Evolutionary conservation across 2,888 invertebrate species (phyloP).

Genomic region (Smittia aterrima): DNA sequence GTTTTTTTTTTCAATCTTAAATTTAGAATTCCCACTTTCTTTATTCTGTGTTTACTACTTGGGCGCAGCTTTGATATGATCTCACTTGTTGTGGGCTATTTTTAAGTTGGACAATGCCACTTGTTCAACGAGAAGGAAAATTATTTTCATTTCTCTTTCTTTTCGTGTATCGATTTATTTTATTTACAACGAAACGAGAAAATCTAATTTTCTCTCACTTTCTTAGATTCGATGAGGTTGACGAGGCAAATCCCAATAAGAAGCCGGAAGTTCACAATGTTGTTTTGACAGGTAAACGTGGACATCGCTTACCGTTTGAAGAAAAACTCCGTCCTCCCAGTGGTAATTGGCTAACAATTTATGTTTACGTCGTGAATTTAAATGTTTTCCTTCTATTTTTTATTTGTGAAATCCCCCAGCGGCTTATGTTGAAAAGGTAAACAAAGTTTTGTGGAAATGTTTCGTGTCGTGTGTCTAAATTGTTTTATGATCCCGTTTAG

Average conservation of each 20-base stretch:
- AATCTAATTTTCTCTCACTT: neutral
- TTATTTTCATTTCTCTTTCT: neutral
- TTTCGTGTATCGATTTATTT: neutral
- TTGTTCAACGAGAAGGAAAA: slow-evolving; percentile 28
- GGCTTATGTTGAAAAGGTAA: slow-evolving; percentile 35
- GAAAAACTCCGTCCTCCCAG: slow-evolving; percentile 27
- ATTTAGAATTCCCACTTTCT: slow-evolving; percentile 3
- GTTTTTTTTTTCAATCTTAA: no score
- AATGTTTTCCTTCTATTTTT: slow-evolving; percentile 17
- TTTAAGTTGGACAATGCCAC: slow-evolving; percentile 38
- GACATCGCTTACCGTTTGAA: slow-evolving; percentile 17
- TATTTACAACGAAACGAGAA: neutral
- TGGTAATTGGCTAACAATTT: slow-evolving; percentile 30
- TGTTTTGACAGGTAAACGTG: slow-evolving; percentile 33
- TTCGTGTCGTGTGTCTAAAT: neutral
- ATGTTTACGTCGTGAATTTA: neutral
- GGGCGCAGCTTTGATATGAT: slow-evolving; percentile 5
- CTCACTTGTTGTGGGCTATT: slow-evolving; percentile 13
- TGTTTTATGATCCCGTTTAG: neutral
- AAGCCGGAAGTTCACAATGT: slow-evolving; percentile 30
- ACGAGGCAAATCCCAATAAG: slow-evolving; percentile 32
- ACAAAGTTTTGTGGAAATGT: neutral
- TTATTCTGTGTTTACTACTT: neutral
- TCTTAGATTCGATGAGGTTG: slow-evolving; percentile 40
- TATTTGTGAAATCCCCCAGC: slow-evolving; percentile 17